Evolutionary conservation across 2,797 vertebrate species (phyloP).

Genomic region (Myotis daubentonii): DNA sequence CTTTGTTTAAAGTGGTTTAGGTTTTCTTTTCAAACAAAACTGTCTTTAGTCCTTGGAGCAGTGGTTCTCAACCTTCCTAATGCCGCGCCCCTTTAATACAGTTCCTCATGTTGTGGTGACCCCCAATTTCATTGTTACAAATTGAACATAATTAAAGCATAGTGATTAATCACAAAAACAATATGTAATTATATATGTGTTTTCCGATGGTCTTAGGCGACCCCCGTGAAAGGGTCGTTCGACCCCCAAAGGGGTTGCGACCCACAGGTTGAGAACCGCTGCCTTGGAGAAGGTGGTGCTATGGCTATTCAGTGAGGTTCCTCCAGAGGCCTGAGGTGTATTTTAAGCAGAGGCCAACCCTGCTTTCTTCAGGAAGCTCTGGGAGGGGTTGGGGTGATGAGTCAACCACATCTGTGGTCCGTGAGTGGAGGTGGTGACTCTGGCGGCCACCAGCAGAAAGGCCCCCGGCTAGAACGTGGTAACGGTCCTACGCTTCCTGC

Average conservation of each 20-base stretch:
- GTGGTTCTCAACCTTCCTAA: no score
- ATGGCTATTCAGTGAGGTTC: background rate
- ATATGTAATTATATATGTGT: no score
- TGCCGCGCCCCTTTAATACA: no score
- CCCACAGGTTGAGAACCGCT: no score
- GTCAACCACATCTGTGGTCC: background rate
- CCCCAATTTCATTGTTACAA: no score
- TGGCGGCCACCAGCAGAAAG: background rate
- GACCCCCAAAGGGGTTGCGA: no score
- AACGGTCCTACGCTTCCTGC: accelerated
- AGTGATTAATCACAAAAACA: no score
- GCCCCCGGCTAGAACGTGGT: background rate
- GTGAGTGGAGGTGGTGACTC: background rate
- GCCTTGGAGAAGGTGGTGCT: background rate
- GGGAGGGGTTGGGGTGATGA: background rate
- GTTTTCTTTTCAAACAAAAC: background rate
- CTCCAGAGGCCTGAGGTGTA: background rate
- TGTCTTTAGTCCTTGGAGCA: background rate
- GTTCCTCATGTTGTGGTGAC: no score
- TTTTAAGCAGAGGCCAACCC: background rate
- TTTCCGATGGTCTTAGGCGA: no score
- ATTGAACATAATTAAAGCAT: no score
- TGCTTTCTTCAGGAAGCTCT: background rate
- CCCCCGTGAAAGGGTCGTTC: no score
- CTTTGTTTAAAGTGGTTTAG: background rate